Percentiles rank a stretch among this genome's conserved stretches.
Evolutionary conservation across 2,113 vertebrate genomes (phyloP).

Genomic region (Heterotilapia buettikoferi): DNA sequence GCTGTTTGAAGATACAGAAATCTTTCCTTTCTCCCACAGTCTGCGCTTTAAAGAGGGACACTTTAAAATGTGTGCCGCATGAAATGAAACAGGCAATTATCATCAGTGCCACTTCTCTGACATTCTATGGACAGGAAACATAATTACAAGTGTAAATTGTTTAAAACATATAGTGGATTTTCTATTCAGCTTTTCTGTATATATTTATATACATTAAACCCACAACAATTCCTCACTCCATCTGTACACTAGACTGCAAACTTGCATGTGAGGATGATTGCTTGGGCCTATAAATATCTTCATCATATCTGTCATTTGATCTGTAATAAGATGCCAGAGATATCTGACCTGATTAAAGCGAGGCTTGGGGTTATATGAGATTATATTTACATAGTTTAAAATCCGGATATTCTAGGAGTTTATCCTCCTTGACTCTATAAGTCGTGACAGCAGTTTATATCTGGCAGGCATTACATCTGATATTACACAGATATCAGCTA

Average conservation of each 20-base stretch:
- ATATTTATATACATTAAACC: neutral
- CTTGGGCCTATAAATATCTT: neutral
- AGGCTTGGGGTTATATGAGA: neutral
- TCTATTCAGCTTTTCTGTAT: neutral
- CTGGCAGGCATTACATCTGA: neutral
- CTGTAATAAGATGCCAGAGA: neutral
- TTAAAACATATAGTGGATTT: neutral
- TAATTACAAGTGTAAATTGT: neutral
- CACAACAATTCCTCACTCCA: neutral
- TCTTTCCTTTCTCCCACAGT: neutral
- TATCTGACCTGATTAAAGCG: neutral
- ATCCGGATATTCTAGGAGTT: neutral
- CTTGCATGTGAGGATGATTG: neutral
- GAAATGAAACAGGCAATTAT: neutral
- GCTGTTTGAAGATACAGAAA: neutral
- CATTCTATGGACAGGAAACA: neutral
- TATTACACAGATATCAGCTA: neutral
- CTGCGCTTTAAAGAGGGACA: neutral
- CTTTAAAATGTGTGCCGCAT: neutral
- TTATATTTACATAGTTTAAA: neutral
- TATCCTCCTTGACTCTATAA: neutral
- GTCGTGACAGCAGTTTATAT: neutral
- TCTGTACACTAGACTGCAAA: neutral
- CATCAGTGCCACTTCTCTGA: neutral
- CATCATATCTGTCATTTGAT: neutral